A percentile compares a stretch with the other conserved stretches of the same genome.
Evolutionary conservation across 2,888 invertebrate species (phyloP).

Genomic region (Hemistola chrysoprasaria): DNA sequence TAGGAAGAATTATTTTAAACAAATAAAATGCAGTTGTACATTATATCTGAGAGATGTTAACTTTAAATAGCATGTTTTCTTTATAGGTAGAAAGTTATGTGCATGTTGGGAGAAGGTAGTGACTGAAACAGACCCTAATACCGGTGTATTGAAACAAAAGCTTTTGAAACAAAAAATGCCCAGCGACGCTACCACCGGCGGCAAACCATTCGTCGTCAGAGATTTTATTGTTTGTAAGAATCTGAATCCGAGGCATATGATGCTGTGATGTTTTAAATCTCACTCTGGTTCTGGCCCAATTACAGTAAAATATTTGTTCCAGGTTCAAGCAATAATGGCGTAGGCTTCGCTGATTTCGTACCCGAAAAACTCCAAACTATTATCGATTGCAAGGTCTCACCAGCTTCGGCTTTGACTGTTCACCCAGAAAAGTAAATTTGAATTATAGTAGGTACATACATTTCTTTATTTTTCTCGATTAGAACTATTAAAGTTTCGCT

Average conservation of each 20-base stretch:
- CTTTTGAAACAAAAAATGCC: slow-evolving; percentile 62
- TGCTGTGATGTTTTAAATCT: too few relatives aligned
- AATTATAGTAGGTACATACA: slow-evolving; percentile 6
- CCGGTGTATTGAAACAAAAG: slow-evolving; percentile 50
- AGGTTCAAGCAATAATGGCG: slow-evolving; percentile 71
- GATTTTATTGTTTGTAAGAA: slow-evolving; percentile 82
- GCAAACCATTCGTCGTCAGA: slow-evolving; percentile 73
- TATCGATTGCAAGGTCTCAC: slow-evolving; percentile 58
- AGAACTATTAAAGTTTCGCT: too few relatives aligned
- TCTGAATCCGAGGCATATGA: too few relatives aligned
- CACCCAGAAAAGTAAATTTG: slow-evolving; percentile 76
- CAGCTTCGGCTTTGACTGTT: slow-evolving; percentile 63
- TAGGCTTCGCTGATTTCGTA: slow-evolving; percentile 74
- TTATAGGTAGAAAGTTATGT: slow-evolving; percentile 56
- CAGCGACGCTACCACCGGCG: slow-evolving; percentile 70
- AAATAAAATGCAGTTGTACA: too few relatives aligned
- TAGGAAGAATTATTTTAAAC: too few relatives aligned
- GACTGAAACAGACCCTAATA: slow-evolving; percentile 44
- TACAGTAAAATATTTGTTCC: slow-evolving; percentile 10
- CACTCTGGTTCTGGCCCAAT: too few relatives aligned
- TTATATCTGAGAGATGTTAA: too few relatives aligned
- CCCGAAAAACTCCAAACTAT: slow-evolving; percentile 66
- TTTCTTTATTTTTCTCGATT: too few relatives aligned
- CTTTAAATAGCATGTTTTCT: too few relatives aligned
- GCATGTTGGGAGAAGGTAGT: slow-evolving; percentile 63